Evolutionary conservation across 53 echinoderm and acorn worm species (phyloP).

Genomic region (Zoroaster sp.): DNA sequence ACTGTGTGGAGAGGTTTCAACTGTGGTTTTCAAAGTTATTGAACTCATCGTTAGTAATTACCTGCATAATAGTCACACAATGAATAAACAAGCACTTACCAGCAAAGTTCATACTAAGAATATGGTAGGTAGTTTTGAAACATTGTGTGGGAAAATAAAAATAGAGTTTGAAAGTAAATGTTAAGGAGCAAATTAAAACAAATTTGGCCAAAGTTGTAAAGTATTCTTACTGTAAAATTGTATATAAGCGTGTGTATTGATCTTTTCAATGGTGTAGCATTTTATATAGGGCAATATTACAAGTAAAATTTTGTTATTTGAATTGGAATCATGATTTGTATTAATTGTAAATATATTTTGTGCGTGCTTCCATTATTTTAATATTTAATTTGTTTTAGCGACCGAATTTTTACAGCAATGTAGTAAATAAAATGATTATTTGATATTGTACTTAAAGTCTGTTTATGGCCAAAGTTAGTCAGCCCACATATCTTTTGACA

Average conservation of each 20-base stretch:
- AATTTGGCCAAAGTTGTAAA: conserved; percentile 24
- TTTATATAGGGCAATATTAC: conserved; percentile 38
- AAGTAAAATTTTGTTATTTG: background rate
- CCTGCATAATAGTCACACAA: no score
- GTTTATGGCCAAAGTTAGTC: background rate
- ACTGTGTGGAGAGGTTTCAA: no score
- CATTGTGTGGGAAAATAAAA: no score
- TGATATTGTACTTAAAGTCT: background rate
- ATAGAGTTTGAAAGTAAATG: background rate
- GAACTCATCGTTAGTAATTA: no score
- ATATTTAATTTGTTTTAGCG: conserved; percentile 19
- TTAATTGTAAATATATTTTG: background rate
- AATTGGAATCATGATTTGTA: conserved; percentile 2
- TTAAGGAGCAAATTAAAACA: background rate
- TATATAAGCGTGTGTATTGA: conserved; percentile 25
- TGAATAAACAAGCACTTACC: no score
- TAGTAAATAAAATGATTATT: background rate
- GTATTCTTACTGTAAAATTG: conserved; percentile 9
- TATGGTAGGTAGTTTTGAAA: no score
- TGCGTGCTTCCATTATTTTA: conserved; percentile 53
- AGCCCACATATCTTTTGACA: background rate
- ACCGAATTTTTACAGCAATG: background rate
- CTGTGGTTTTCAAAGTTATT: no score
- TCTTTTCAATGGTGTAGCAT: conserved; percentile 1
- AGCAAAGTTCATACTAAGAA: no score